A percentile compares a stretch with the other conserved stretches of the same genome.
Evolutionary conservation across 2,797 vertebrate genomes (phyloP).

Genomic region (Hippopotamyrus pictus): DNA sequence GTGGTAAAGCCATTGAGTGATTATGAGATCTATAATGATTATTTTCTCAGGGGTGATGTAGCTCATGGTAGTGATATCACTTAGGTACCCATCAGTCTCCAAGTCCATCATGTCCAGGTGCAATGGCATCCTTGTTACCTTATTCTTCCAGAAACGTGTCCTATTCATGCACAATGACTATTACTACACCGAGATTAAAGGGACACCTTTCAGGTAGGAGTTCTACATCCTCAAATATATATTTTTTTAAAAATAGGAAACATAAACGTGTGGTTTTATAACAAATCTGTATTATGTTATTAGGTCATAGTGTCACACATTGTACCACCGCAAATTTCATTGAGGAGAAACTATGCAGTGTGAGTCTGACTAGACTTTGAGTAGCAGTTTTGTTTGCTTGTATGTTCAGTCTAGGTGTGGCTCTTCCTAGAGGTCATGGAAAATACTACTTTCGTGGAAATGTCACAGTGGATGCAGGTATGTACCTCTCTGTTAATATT

Average conservation of each 20-base stretch:
- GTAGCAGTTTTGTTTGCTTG: neutral
- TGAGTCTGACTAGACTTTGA: neutral
- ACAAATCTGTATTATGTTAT: neutral
- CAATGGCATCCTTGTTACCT: neutral
- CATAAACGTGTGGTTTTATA: neutral
- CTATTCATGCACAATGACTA: slow-evolving; percentile 98
- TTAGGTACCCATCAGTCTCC: neutral
- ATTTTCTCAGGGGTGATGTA: neutral
- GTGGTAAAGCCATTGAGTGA: neutral
- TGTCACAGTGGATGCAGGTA: slow-evolving; percentile 89
- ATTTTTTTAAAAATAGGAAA: neutral
- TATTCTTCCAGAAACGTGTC: slow-evolving; percentile 78
- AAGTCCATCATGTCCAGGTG: neutral
- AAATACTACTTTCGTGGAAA: slow-evolving; percentile 97
- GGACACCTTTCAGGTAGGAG: slow-evolving; percentile 90
- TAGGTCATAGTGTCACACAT: neutral
- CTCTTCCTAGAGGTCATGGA: slow-evolving; percentile 91
- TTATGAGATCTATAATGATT: neutral
- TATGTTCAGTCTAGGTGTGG: slow-evolving; percentile 80
- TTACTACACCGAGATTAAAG: slow-evolving; percentile 98
- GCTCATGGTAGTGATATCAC: neutral
- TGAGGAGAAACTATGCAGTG: neutral
- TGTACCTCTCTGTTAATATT: slow-evolving; percentile 18
- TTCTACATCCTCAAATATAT: slow-evolving; percentile 1
- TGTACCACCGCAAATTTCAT: neutral